Base-by-base conservation (phyloP, 2,888 invertebrate genomes). In the Dicranocentrus wangi region DNA sequence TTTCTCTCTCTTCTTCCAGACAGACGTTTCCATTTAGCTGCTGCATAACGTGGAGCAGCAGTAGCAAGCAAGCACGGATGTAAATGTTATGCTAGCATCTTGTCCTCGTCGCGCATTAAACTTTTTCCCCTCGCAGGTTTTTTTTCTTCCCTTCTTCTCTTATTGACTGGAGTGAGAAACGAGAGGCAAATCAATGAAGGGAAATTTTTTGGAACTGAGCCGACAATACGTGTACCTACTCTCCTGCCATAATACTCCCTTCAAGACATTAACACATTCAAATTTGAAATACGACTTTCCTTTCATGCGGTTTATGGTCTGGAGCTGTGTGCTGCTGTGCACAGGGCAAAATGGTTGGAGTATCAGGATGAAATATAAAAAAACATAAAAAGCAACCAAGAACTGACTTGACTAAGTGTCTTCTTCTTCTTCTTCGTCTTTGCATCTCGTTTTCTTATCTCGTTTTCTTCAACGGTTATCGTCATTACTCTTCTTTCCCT, bases 231-330 rank as follows among this genome's bases (percentile, higher is more conserved):
- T 51, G 10, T n/a, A 51, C 51, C 51, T 17, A 51, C 55, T 2
- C 19, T 7, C 10, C 55, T 55, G 3, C 21, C 23, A 55, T 55
- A 55, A 55, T 21, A 55, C 7, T 10, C 32, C 28, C 32, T 15
- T n/a, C 7, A 60, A 58, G 68, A 76, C 76, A 76, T 76, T 76
- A 76, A 76, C 83, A 81, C 75, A 82, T 82, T 83, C 78, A 83
- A 78, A 83, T 83, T 83, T 83, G 81, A 83, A 83, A 83, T 81
- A 83, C 70, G 78, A 81, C 60, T 61, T 76, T 66, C 53, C 68
- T 79, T 63, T 65, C 58, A 65, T 51, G 21, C 42, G 51, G 47
- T 53, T 47, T 47, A 60, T 28, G 60, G 23, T 5, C 2, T 8
- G 23, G 23, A 55, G 55, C 3, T 60, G 60, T 55, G 51, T 51